These are phyloP conservation scores for Punctoribates punctum DNA, from an alignment of 2,888 invertebrate species.

Conservation along the genomic window DNA sequence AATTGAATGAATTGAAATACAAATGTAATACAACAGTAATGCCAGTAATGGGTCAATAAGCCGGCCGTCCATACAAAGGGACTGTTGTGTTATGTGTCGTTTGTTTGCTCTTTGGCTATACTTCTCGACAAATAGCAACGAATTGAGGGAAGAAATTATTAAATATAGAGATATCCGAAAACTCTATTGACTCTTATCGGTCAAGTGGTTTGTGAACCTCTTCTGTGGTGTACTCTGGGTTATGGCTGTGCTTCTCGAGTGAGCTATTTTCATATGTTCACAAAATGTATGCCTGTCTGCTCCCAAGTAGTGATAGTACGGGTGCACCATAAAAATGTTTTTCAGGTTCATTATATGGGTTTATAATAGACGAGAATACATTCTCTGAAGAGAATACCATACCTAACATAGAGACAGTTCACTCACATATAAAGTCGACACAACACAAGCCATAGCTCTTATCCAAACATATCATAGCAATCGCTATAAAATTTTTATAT, in stretches of 20 bases:
- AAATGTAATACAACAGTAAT: background rate
- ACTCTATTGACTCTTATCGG: background rate
- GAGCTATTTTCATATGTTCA: too few species aligned
- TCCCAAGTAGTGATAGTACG: too few species aligned
- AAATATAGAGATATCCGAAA: too few species aligned
- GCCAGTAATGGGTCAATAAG: slow-evolving; percentile 8
- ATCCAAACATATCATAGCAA: too few species aligned
- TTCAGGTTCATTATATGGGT: too few species aligned
- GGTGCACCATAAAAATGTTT: too few species aligned
- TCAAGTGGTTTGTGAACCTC: slow-evolving; percentile 16
- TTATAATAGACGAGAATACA: too few species aligned
- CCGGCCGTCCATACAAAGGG: background rate
- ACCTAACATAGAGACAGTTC: too few species aligned
- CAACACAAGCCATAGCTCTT: background rate
- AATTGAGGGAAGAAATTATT: too few species aligned
- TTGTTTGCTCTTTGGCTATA: background rate
- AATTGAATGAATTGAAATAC: too few species aligned
- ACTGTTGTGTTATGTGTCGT: background rate
- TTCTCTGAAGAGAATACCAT: too few species aligned
- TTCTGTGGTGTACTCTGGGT: background rate
- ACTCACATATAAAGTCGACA: background rate
- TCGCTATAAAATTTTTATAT: slow-evolving; percentile 10
- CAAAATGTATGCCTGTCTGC: too few species aligned
- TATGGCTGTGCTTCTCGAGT: background rate
- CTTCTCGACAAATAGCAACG: background rate